A percentile compares a stretch with the other conserved stretches of the same genome.
These are phyloP conservation scores for Pinctada fucata DNA, from an alignment of 2,888 invertebrate species.

Conservation along the genomic window DNA sequence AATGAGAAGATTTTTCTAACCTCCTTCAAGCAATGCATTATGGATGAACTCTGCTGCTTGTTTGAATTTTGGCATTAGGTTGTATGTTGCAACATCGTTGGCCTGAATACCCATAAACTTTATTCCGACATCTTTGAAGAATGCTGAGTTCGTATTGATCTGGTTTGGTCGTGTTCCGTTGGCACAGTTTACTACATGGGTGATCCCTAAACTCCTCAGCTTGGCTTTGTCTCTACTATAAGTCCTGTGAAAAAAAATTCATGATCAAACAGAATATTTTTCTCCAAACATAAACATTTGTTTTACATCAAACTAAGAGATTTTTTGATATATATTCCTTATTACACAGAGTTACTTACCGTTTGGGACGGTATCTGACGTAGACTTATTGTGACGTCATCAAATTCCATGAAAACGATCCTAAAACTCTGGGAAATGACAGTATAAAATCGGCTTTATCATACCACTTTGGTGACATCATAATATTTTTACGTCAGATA, in stretches of 20 bases:
- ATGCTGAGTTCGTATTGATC: constrained; percentile 87
- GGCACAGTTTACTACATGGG: constrained; percentile 91
- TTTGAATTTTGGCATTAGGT: constrained; percentile 89
- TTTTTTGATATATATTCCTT: too few species aligned
- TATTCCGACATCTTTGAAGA: constrained; percentile 85
- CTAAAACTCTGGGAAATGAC: too few species aligned
- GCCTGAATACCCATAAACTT: constrained; percentile 89
- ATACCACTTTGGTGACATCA: too few species aligned
- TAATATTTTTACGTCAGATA: too few species aligned
- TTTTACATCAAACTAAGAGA: too few species aligned
- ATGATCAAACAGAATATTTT: neutral
- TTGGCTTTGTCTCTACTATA: constrained; percentile 88
- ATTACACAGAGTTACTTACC: too few species aligned
- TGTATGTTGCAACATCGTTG: constrained; percentile 86
- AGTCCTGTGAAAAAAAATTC: constrained; percentile 79
- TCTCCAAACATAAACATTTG: neutral
- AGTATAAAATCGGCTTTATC: too few species aligned
- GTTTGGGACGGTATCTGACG: too few species aligned
- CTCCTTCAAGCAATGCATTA: constrained; percentile 78
- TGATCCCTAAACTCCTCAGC: constrained; percentile 86
- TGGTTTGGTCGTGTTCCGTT: constrained; percentile 83
- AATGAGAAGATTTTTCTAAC: constrained; percentile 42
- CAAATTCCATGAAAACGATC: too few species aligned
- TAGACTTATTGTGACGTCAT: too few species aligned
- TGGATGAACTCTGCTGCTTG: constrained; percentile 89